phyloP scores from a whole-genome alignment of 2,888 invertebrate species.

The Agriotes lineatus region DNA sequence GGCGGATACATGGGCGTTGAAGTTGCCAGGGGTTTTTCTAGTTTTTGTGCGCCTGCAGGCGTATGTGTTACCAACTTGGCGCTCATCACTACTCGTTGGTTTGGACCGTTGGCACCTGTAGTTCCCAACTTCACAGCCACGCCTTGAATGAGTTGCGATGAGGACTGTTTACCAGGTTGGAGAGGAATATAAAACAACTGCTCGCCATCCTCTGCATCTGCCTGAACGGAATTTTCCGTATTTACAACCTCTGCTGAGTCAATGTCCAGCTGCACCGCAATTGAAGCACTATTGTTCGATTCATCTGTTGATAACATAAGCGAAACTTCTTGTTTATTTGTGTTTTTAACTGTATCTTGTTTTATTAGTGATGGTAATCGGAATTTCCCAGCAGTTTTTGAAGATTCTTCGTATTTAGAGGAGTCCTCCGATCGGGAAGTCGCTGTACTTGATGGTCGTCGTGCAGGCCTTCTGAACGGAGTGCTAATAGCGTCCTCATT shows the following conservation, averaged over 20 bases:
- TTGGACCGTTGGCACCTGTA: slow-evolving; percentile 73
- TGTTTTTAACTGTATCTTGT: slow-evolving; percentile 42
- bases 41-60: slow-evolving; percentile 49
- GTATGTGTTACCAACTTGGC: slow-evolving; percentile 76
- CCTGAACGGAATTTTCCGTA: slow-evolving; percentile 66
- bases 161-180: slow-evolving; percentile 62
- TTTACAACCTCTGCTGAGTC: slow-evolving; percentile 62
- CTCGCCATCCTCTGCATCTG: slow-evolving; percentile 68
- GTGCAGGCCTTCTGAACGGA: slow-evolving; percentile 70
- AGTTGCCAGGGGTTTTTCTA: slow-evolving; percentile 43
- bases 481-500: slow-evolving; percentile 71
- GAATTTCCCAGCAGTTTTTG: slow-evolving; percentile 54
- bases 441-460: slow-evolving; percentile 66
- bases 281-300: slow-evolving; percentile 65
- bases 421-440: slow-evolving; percentile 66
- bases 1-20: slow-evolving; percentile 64
- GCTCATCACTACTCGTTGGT: slow-evolving; percentile 74
- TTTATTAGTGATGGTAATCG: slow-evolving; percentile 56
- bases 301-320: slow-evolving; percentile 64
- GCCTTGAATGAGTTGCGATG: slow-evolving; percentile 69
- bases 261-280: slow-evolving; percentile 70
- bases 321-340: slow-evolving; percentile 57
- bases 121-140: slow-evolving; percentile 76
- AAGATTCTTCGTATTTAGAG: slow-evolving; percentile 59
- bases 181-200: slow-evolving; percentile 76